Evolutionary conservation across 2,797 vertebrate species (phyloP).

Genomic region (Telmatherina bonti): DNA sequence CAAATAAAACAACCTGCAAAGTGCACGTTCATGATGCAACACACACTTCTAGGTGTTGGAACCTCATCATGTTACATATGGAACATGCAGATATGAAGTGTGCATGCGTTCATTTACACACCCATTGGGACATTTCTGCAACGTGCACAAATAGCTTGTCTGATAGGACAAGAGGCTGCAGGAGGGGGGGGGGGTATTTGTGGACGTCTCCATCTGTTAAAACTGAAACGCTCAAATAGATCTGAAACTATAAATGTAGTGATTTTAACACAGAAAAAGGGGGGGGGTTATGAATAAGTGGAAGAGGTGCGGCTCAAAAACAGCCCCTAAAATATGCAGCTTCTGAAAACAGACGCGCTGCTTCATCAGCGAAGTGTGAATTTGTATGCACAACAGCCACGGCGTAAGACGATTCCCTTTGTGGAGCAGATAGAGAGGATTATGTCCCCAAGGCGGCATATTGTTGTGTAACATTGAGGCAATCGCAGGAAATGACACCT

Average conservation of each 20-base stretch:
- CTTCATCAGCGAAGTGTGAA: conserved; percentile 37
- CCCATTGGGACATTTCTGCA: conserved; percentile 33
- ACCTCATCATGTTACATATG: conserved; percentile 28
- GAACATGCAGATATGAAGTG: conserved; percentile 14
- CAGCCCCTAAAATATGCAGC: conserved; percentile 15
- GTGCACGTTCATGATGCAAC: conserved; percentile 45
- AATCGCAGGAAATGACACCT: conserved; percentile 64
- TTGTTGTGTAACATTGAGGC: conserved; percentile 72
- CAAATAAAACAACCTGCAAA: conserved; percentile 16
- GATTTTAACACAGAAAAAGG: conserved; percentile 42
- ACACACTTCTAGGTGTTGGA: conserved; percentile 26
- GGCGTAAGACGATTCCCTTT: conserved; percentile 47
- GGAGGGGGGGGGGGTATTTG: conserved; percentile 9
- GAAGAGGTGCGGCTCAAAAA: conserved; percentile 9
- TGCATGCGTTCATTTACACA: conserved; percentile 23
- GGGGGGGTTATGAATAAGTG: conserved; percentile 16
- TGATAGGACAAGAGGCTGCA: conserved; percentile 24
- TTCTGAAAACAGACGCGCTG: conserved; percentile 20
- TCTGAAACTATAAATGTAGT: conserved; percentile 50
- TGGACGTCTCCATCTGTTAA: conserved; percentile 71
- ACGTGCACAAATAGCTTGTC: conserved; percentile 43
- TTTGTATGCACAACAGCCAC: conserved; percentile 33
- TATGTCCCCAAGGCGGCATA: conserved; percentile 58
- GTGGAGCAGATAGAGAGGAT: conserved; percentile 62
- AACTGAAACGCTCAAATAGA: conserved; percentile 48